These are phyloP conservation scores for Centropyge bicolor DNA, from an alignment of 2,797 vertebrate genomes.

Conservation along the genomic window DNA sequence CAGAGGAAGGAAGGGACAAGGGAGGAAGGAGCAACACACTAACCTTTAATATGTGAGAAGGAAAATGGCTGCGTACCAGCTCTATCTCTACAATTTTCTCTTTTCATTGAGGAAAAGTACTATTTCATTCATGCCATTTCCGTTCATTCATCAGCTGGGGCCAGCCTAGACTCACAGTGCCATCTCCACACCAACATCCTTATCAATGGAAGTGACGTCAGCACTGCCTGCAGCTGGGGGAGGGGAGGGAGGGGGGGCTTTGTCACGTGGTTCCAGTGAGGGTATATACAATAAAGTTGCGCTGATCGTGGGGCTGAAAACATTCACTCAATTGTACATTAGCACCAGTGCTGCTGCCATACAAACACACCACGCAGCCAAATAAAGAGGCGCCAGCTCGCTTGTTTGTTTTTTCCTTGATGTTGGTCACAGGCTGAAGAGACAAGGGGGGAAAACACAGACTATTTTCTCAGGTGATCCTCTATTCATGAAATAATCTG, in stretches of 20 bases:
- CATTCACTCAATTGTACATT: conserved; percentile 82
- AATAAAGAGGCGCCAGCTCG: conserved; percentile 59
- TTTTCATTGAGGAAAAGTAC: conserved; percentile 86
- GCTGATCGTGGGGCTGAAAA: conserved; percentile 94
- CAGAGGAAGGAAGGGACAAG: conserved; percentile 59
- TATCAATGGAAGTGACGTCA: conserved; percentile 99
- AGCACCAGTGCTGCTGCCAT: conserved; percentile 71
- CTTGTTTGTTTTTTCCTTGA: conserved; percentile 51
- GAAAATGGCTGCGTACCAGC: conserved; percentile 72
- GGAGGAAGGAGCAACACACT: conserved; percentile 58
- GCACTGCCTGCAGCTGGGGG: conserved; percentile 83
- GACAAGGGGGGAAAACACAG: conserved; percentile 39
- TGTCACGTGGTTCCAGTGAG: conserved; percentile 86
- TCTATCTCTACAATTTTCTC: conserved; percentile 80
- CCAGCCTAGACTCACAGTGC: conserved; percentile 86
- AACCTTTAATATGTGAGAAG: conserved; percentile 66
- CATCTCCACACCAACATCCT: conserved; percentile 89
- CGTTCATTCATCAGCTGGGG: conserved; percentile 90
- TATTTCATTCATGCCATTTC: conserved; percentile 91
- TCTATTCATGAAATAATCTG: conserved; percentile 81
- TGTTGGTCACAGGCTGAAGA: conserved; percentile 75
- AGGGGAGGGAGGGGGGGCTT: conserved; percentile 29
- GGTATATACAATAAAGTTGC: conserved; percentile 91
- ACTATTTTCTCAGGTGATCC: conserved; percentile 72
- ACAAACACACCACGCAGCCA: conserved; percentile 64